phyloP scores from a whole-genome alignment of 2,797 vertebrate species.

The Antennarius maculatus region DNA sequence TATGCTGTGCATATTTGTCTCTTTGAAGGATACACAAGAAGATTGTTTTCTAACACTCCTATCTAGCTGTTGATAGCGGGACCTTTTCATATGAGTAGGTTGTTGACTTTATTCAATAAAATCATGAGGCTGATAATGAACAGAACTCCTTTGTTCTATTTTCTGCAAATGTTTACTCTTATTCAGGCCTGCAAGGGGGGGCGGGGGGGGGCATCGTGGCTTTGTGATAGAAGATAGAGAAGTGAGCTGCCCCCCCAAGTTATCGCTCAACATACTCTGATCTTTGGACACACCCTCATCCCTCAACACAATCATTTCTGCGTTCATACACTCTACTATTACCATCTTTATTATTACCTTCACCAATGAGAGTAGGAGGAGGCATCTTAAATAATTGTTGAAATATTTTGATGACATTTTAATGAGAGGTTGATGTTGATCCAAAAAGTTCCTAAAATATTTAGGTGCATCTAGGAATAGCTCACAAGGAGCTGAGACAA shows the following conservation, averaged over 20 bases:
- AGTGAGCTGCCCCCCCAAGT: slow-evolving; percentile 13
- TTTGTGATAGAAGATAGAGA: slow-evolving; percentile 1
- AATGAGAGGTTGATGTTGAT: too few species aligned
- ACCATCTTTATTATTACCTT: slow-evolving; percentile 3
- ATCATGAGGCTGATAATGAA: slow-evolving; percentile 5
- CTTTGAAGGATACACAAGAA: slow-evolving; percentile 30
- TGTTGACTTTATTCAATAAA: not conserved
- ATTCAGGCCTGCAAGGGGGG: not conserved
- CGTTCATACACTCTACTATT: slow-evolving; percentile 5
- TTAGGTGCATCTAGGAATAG: too few species aligned
- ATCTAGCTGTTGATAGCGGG: slow-evolving; percentile 13
- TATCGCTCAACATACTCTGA: not conserved
- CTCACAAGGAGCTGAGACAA: too few species aligned
- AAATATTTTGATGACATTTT: too few species aligned
- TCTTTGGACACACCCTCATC: slow-evolving; percentile 16
- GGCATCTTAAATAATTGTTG: too few species aligned
- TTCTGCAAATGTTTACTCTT: slow-evolving; percentile 7
- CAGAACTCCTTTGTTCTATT: slow-evolving; percentile 1
- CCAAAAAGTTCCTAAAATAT: too few species aligned
- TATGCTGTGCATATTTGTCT: slow-evolving; percentile 18
- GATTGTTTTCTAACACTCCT: slow-evolving; percentile 17
- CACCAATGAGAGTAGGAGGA: too few species aligned
- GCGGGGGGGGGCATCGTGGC: not conserved
- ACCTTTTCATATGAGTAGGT: not conserved
- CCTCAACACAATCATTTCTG: slow-evolving; percentile 24